These are phyloP conservation scores for Neosalanx taihuensis DNA, from an alignment of 2,797 vertebrate genomes.

Conservation along the genomic window DNA sequence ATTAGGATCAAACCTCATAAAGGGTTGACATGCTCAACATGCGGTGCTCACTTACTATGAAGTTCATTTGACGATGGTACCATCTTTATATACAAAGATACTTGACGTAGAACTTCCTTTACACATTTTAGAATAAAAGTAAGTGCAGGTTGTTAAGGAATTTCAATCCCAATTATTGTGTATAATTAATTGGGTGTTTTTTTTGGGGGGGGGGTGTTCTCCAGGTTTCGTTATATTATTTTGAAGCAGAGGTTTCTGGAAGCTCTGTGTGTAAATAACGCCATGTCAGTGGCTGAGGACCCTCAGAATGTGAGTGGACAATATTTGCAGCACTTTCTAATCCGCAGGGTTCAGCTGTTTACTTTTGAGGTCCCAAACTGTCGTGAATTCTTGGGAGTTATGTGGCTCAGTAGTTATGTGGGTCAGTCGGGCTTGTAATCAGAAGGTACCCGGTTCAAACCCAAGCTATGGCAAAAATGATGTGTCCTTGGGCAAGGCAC, in stretches of 20 bases:
- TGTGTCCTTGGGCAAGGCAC: too few relatives aligned
- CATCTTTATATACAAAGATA: too few relatives aligned
- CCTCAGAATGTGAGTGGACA: slow-evolving; percentile 85
- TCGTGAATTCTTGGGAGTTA: neutral
- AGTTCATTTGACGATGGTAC: neutral
- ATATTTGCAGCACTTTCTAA: neutral
- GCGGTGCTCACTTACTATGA: neutral
- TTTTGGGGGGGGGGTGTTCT: slow-evolving; percentile 28
- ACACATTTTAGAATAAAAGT: too few relatives aligned
- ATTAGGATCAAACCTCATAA: slow-evolving; percentile 18
- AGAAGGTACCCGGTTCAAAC: too few relatives aligned
- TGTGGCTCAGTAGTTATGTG: too few relatives aligned
- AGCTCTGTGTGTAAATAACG: slow-evolving; percentile 95
- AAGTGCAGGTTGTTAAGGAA: too few relatives aligned
- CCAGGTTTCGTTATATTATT: slow-evolving; percentile 93
- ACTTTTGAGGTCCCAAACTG: neutral
- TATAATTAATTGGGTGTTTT: neutral
- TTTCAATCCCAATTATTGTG: too few relatives aligned
- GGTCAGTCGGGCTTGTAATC: too few relatives aligned
- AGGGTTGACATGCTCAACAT: slow-evolving; percentile 3
- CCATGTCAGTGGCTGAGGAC: slow-evolving; percentile 90
- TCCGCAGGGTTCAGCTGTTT: neutral
- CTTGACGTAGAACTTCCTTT: too few relatives aligned
- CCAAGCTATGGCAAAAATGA: too few relatives aligned
- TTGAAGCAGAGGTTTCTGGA: slow-evolving; percentile 97